Evolutionary conservation across 2,888 invertebrate genomes (phyloP).

Genomic region (Stegana nigrithorax): DNA sequence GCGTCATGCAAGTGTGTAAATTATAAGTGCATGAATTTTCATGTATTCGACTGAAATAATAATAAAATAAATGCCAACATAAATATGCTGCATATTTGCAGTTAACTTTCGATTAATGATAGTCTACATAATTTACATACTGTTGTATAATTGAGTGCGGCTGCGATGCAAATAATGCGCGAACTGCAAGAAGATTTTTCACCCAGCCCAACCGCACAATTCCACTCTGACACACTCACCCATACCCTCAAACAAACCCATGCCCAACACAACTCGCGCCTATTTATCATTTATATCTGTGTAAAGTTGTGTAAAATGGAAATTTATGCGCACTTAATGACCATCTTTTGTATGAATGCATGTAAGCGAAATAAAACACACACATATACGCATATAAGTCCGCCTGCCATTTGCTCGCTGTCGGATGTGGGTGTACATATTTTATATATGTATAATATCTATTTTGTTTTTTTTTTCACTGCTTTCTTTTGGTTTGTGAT

Average conservation of each 20-base stretch:
- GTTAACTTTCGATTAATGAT: slow-evolving; percentile 3
- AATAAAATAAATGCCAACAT: too few relatives aligned
- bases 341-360: slow-evolving; percentile 9
- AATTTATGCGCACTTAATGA: slow-evolving; percentile 51
- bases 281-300: slow-evolving; percentile 21
- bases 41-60: too few relatives aligned
- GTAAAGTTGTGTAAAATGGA: slow-evolving; percentile 37
- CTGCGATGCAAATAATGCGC: too few relatives aligned
- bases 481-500: too few relatives aligned
- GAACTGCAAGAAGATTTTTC: too few relatives aligned
- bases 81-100: too few relatives aligned
- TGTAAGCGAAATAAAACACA: not conserved
- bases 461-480: not conserved
- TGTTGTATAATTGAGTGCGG: slow-evolving; percentile 3
- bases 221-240: slow-evolving; percentile 9
- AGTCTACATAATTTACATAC: slow-evolving; percentile 3
- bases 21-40: too few relatives aligned
- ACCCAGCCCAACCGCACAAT: too few relatives aligned
- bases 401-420: not conserved
- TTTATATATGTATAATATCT: too few relatives aligned
- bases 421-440: not conserved
- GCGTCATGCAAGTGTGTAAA: too few relatives aligned
- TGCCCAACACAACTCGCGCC: not conserved
- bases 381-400: not conserved
- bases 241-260: not conserved